Base-by-base conservation (phyloP, 2,797 vertebrate species). In the Pelobates cultripes region DNA sequence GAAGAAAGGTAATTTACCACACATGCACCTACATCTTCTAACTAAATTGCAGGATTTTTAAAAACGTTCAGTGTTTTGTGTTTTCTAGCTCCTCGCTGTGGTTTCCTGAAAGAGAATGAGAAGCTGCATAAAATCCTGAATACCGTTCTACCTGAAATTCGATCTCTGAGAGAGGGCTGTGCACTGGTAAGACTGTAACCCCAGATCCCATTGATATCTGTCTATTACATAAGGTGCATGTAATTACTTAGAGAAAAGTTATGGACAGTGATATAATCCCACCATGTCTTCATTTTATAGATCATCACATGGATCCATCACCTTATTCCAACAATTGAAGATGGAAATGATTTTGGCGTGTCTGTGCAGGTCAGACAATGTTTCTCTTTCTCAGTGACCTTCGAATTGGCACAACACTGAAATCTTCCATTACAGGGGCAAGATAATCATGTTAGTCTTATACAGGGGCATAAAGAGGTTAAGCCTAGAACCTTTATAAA, bases 311-410 rank as follows among this genome's bases (percentile, higher is more conserved):
- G 96, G 96, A 96, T 97, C 85, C 94, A 95, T 82, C 93, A 95
- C 83, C 91, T 97, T 41, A 95, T 97, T 84, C 96, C 96, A 2
- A 96, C 95, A 88, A 97, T 97, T 81, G 96, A 97, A 81, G 96
- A 97, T 61, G 96, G 96, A 42, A 97, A 97, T 80, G 96, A 97
- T 89, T 97, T 97, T 76, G 96, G 96, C 13, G 96, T 97, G 0
- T 96, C 96, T n/a, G 92, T 97, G 75, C 96, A 97, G 94, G 96
- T 96, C 85, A 88, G 73, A n/a, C 8, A 45, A 28, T 28, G 28
- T 28, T 28, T 28, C 28, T 28, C 28, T 28, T 28, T 28, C 28
- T 28, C 28, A 28, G 28, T 28, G 28, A 28, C 28, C 28, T 28
- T 28, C 28, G 28, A 28, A 28, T 28, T 28, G 28, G 1, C 28